Conservation (phyloP, 1,140 invertebrate genomes). For the Nilaparvata lugens region DNA sequence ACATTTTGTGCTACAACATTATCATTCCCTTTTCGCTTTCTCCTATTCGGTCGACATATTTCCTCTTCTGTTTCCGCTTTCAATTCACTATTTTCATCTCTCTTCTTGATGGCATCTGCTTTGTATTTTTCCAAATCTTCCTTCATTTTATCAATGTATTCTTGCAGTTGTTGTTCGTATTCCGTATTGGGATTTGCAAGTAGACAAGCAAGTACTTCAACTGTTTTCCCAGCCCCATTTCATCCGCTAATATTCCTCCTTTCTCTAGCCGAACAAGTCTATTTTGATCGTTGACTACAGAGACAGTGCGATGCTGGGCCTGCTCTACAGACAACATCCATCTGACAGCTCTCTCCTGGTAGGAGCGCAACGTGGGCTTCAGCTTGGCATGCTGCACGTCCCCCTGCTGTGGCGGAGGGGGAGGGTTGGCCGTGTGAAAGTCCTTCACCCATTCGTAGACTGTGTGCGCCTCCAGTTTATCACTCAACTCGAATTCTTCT, state of each 20-base stretch:
- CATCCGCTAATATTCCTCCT: constrained; percentile 75
- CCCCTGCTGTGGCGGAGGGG: not conserved
- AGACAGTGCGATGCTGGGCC: not conserved
- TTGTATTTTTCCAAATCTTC: no score
- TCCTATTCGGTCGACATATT: no score
- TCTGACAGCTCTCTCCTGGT: constrained; percentile 52
- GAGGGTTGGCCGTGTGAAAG: not conserved
- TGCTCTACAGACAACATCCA: constrained; percentile 58
- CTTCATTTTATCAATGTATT: no score
- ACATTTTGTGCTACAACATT: no score
- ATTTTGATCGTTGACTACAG: not conserved
- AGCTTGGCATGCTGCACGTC: constrained; percentile 6
- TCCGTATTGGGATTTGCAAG: constrained; percentile 41
- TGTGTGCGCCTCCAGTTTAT: not conserved
- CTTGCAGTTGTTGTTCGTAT: no score
- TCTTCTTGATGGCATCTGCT: no score
- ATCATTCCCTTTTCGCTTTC: no score
- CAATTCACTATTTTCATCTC: no score
- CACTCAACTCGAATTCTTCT: no score
- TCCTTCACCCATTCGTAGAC: constrained; percentile 7
- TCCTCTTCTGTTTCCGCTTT: no score
- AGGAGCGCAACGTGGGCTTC: constrained; percentile 44
- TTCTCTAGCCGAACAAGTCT: constrained; percentile 31
- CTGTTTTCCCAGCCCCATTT: constrained; percentile 78
- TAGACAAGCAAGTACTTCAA: constrained; percentile 63